Evolutionary conservation across 1,140 invertebrate genomes (phyloP).

Genomic region (Trachymyrmex septentrionalis): DNA sequence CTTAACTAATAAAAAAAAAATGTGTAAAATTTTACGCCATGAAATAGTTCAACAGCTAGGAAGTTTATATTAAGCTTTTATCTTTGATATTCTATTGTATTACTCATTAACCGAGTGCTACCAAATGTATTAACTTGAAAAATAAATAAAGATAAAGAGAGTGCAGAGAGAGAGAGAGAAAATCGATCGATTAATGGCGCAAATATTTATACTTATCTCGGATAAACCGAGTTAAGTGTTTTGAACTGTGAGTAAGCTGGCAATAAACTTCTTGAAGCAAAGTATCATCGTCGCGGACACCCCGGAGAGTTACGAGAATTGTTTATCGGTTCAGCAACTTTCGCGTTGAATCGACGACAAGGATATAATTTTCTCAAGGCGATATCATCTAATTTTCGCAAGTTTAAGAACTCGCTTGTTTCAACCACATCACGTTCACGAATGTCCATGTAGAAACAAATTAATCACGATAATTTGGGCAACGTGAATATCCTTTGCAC

Average conservation of each 20-base stretch:
- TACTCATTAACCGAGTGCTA: neutral
- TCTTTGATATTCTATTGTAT: neutral
- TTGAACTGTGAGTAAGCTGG: constrained; percentile 36
- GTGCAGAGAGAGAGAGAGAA: neutral
- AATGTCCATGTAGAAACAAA: neutral
- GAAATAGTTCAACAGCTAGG: neutral
- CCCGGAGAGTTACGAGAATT: constrained; percentile 41
- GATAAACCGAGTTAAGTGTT: constrained; percentile 50
- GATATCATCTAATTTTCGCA: constrained; percentile 37
- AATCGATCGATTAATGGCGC: constrained; percentile 26
- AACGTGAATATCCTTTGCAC: neutral
- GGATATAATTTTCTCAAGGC: constrained; percentile 37
- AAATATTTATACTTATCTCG: constrained; percentile 48
- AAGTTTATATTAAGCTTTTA: neutral
- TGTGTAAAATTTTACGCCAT: neutral
- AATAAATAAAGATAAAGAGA: neutral
- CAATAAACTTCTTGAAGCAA: constrained; percentile 44
- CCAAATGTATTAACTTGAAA: neutral
- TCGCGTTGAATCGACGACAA: constrained; percentile 28
- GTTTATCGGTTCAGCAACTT: constrained; percentile 53
- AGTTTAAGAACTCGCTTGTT: neutral
- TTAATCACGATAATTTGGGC: constrained; percentile 21
- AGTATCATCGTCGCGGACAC: constrained; percentile 51
- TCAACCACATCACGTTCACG: neutral
- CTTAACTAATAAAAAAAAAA: neutral